These are phyloP conservation scores for Tolmerus cingulatus DNA, from an alignment of 2,888 invertebrate species.

Conservation along the genomic window DNA sequence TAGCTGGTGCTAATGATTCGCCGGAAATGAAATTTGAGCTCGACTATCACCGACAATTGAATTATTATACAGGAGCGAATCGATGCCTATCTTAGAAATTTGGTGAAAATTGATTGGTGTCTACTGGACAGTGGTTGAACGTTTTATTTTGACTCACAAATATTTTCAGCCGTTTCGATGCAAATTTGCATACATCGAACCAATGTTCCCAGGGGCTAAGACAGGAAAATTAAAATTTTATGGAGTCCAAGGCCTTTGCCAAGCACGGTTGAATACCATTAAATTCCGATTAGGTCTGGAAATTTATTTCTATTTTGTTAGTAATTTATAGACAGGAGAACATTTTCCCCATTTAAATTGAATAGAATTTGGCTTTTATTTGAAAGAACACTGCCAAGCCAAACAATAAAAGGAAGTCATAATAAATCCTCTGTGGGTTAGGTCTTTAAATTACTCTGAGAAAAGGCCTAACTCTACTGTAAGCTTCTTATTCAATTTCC, in stretches of 20 bases:
- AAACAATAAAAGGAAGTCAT: not conserved
- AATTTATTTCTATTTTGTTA: not conserved
- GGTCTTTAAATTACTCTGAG: not conserved
- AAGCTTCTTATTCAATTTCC: not conserved
- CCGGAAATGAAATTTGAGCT: conserved; percentile 17
- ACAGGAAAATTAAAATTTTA: not conserved
- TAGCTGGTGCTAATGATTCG: not conserved
- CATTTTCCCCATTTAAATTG: not conserved
- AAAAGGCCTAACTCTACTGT: not conserved
- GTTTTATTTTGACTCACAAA: conserved; percentile 23
- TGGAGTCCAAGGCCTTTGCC: not conserved
- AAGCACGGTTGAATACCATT: not conserved
- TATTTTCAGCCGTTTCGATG: not conserved
- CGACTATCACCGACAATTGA: not conserved
- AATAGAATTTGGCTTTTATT: not conserved
- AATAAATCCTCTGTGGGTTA: not conserved
- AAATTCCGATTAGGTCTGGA: not conserved
- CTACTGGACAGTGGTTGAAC: not conserved
- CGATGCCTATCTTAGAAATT: not conserved
- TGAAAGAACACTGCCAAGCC: not conserved
- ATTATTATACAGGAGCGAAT: conserved; percentile 4
- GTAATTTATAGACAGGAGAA: not conserved
- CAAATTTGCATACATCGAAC: not conserved
- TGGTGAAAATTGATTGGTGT: not conserved
- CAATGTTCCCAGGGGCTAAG: not conserved